Base-by-base conservation (phyloP, 1,140 invertebrate species). In the Papilio machaon region DNA sequence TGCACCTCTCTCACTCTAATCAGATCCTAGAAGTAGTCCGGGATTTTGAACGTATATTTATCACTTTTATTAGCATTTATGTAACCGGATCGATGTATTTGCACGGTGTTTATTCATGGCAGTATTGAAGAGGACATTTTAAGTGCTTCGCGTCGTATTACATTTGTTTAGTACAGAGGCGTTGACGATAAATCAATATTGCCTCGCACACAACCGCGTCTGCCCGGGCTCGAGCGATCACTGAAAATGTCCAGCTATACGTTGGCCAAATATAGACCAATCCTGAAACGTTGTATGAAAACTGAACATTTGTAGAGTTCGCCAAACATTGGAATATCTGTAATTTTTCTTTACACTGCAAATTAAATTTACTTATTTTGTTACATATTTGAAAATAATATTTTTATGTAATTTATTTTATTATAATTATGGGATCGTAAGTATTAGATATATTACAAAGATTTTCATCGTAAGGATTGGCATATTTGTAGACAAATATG, bases 221-320 rank as follows among this genome's bases (percentile, higher is more conserved):
- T 13, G 84, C 88, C 89, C 88, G 85, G 87, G 85, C 83, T 79
- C 88, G 89, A 87, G 88, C 89, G 87, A 84, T 84, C 73, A 89
- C 88, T 89, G 85, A 82, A 73, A 46, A 52, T 80, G 60, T 81
- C 43, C 87, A 87, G 86, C 84, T 43, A 74, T 49, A 49, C 46
- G 46, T 75, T 75, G 73, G 73, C 9, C 73, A 49, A 75, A 75
- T 75, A 75, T 49, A 52, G n/a, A 23, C 73, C 73, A 75, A 75
- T 58, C 46, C 11, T 47, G n/a, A 15, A 49, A 30, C n/a, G 7
- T 46, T 74, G 0, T 23, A 52, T 8, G 47, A 35, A 11, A 54
- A 15, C 6, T 9, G 17, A 60, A 79, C n/a, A 19, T 78, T 78
- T 54, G 54, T 54, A 46, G 8, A 54, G 19, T 49, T 23, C 13